Base-by-base conservation (phyloP, 2,113 vertebrate genomes). In the Odocoileus hemionus region DNA sequence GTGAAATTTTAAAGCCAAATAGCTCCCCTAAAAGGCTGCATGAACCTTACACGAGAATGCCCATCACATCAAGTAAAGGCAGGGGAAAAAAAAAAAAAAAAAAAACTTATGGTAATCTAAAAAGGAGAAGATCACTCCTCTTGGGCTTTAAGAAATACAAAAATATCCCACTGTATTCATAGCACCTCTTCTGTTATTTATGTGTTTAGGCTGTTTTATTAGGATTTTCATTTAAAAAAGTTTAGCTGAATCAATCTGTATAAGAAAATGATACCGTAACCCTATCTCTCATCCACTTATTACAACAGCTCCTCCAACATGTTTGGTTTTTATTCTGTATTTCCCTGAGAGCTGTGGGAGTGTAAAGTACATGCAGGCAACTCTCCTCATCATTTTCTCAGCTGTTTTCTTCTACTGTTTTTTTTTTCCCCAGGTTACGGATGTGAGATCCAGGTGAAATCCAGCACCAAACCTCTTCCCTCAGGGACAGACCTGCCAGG, bases 71-170 rank as follows among this genome's bases (percentile, higher is more conserved):
- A 8, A 0, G 3, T 6, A 33, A 54, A 84, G 43, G 50, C 50
- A 12, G 39, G 50, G 67, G 23, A 0, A 55, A 21, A 55, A 25
- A 70, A 39, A 21, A 55, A 25, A 70, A 39, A 36, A 21, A n/a
- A 28, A 33, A 33, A 21, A 33, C 78, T 80, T 58, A 85, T 3
- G 30, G n/a, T 23, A n/a, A 82, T n/a, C 57, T 61, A 70, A 50
- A 43, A 39, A 54, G 33, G 52, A 58, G 58, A 39, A 39, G 43
- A 19, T 14, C 10, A 13, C n/a, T 61, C 79, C n/a, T 54, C 89
- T 83, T 33, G 21, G 78, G 39, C 60, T 94, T 89, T 28, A 70
- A 94, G 43, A 57, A 67, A 94, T 52, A 82, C 17, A 13, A 83
- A 70, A 80, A 80, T 28, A 17, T 10, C 25, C 84, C n/a, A 43